Percentiles rank a stretch among this genome's conserved stretches.
These are phyloP conservation scores for Sciaenops ocellatus DNA, from an alignment of 2,797 vertebrate genomes.

Conservation along the genomic window DNA sequence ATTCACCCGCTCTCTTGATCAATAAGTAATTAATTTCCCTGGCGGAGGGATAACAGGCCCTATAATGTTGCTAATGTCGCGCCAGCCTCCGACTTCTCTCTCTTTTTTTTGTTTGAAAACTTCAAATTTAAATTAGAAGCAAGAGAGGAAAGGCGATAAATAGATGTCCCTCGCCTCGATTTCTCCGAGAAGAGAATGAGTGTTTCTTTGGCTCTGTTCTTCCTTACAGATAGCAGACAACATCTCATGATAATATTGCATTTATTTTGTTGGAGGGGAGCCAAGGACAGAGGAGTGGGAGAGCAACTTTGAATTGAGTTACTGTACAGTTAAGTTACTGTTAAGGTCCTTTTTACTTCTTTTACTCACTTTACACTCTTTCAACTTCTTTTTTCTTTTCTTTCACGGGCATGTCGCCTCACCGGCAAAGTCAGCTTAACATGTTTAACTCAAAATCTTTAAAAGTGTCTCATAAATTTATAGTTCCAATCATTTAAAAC, in stretches of 20 bases:
- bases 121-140: slow-evolving; percentile 57
- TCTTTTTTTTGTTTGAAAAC: slow-evolving; percentile 54
- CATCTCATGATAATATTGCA: slow-evolving; percentile 42
- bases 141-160: slow-evolving; percentile 41
- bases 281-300: slow-evolving; percentile 30
- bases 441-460: neutral
- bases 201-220: slow-evolving; percentile 35
- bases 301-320: slow-evolving; percentile 39
- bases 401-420: neutral
- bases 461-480: neutral
- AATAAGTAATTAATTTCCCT: slow-evolving; percentile 88
- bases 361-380: slow-evolving; percentile 15
- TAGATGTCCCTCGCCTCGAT: slow-evolving; percentile 33
- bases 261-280: slow-evolving; percentile 50
- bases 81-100: slow-evolving; percentile 56
- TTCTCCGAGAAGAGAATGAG: slow-evolving; percentile 26
- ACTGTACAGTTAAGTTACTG: slow-evolving; percentile 27
- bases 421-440: neutral
- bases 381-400: neutral
- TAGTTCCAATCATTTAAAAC: neutral
- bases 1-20: slow-evolving; percentile 80
- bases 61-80: slow-evolving; percentile 68
- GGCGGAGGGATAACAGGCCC: slow-evolving; percentile 74
- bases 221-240: slow-evolving; percentile 30
- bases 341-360: neutral